These are phyloP conservation scores for Temnothorax curvispinosus DNA, from an alignment of 1,140 invertebrate genomes.

Conservation along the genomic window DNA sequence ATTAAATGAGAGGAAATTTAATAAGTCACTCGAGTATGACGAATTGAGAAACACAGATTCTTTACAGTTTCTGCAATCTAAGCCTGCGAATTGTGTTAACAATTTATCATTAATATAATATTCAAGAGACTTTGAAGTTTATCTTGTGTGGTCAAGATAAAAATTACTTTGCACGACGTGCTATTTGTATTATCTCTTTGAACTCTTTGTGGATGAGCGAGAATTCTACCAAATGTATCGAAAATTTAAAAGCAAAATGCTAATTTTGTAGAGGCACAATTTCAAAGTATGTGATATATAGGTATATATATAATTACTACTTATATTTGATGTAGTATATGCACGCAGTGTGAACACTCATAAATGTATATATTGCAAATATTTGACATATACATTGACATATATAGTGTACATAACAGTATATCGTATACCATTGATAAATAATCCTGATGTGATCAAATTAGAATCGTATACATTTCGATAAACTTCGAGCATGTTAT, in stretches of 20 bases:
- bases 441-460: not conserved
- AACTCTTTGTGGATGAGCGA: not conserved
- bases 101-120: not conserved
- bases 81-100: not conserved
- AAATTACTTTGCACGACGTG: not conserved
- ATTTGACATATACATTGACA: not conserved
- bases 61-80: not conserved
- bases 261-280: not conserved
- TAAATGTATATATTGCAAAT: not conserved
- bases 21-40: slow-evolving; percentile 51
- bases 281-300: not conserved
- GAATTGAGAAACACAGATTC: not conserved
- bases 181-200: not conserved
- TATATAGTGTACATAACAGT: not conserved
- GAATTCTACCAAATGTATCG: not conserved
- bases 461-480: not conserved
- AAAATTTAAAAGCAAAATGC: not conserved
- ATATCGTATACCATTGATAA: not conserved
- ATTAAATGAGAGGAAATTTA: slow-evolving; percentile 66
- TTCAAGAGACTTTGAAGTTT: not conserved
- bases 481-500: not conserved
- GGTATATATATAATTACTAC: not conserved
- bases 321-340: not conserved
- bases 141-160: not conserved
- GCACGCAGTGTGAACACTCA: not conserved